Conservation (phyloP, 2,113 vertebrate species). For the Dromas ardeola region DNA sequence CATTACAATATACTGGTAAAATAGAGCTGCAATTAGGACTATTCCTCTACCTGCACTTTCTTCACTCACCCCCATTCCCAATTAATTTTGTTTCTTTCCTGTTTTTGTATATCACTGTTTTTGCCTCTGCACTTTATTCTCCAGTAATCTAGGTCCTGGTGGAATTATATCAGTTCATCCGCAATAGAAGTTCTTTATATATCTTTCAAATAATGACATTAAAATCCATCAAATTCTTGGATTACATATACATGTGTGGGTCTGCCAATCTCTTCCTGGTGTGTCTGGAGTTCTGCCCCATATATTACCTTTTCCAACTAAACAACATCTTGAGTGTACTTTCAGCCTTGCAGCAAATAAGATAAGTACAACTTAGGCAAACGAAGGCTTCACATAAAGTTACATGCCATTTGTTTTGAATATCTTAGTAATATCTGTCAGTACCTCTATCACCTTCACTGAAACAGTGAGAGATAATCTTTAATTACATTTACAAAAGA, state of each 20-base stretch:
- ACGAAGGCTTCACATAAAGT: background rate
- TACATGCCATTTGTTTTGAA: background rate
- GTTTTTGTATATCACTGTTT: background rate
- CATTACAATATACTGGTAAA: background rate
- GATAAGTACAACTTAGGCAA: background rate
- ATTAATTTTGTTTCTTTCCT: background rate
- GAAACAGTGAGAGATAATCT: background rate
- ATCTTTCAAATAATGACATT: background rate
- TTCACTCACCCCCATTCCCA: background rate
- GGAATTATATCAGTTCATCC: background rate
- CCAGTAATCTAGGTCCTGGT: background rate
- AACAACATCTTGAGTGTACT: background rate
- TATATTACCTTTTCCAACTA: background rate
- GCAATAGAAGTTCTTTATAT: background rate
- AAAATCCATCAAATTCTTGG: background rate
- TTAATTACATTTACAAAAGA: background rate
- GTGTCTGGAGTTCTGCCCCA: background rate
- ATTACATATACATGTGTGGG: background rate
- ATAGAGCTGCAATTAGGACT: background rate
- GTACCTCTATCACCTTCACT: background rate
- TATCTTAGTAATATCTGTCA: background rate
- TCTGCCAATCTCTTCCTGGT: background rate
- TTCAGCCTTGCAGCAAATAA: background rate
- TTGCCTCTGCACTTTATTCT: background rate
- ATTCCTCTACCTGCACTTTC: background rate